These are phyloP conservation scores for Temnothorax ravouxi DNA, from an alignment of 2,888 invertebrate species.

Conservation along the genomic window DNA sequence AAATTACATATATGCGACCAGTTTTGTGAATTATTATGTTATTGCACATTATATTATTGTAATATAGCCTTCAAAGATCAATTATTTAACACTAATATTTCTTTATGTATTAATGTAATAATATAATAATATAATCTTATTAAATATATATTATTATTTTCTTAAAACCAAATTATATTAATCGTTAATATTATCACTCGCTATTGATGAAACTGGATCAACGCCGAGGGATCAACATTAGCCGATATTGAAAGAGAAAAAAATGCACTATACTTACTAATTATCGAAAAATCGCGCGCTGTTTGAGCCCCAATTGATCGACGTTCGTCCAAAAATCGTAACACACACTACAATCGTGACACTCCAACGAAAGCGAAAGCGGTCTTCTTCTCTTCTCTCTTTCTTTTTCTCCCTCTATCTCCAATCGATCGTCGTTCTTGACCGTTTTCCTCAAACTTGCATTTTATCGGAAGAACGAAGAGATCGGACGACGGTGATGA, in stretches of 20 bases:
- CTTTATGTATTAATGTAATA: not conserved
- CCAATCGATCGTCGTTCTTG: not conserved
- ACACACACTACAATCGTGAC: conserved; percentile 52
- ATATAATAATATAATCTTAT: not conserved
- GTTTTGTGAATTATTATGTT: not conserved
- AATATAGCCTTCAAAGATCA: not conserved
- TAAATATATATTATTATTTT: not conserved
- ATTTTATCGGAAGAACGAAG: not conserved
- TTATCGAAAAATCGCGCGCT: not conserved
- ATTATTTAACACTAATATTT: not conserved
- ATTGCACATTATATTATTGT: not conserved
- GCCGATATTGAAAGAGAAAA: not conserved
- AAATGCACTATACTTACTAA: conserved; percentile 39
- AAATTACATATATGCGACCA: not conserved
- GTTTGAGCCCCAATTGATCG: not conserved
- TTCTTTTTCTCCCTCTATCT: not conserved
- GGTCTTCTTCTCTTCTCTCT: not conserved
- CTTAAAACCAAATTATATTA: not conserved
- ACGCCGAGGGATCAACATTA: not conserved
- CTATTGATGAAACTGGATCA: not conserved
- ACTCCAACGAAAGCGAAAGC: conserved; percentile 45
- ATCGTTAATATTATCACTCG: not conserved
- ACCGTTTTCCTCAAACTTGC: not conserved
- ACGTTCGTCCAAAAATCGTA: conserved; percentile 28
- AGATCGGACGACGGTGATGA: conserved; percentile 3